Base-by-base conservation (phyloP, 1,140 invertebrate species). In the Campoletis sonorensis region DNA sequence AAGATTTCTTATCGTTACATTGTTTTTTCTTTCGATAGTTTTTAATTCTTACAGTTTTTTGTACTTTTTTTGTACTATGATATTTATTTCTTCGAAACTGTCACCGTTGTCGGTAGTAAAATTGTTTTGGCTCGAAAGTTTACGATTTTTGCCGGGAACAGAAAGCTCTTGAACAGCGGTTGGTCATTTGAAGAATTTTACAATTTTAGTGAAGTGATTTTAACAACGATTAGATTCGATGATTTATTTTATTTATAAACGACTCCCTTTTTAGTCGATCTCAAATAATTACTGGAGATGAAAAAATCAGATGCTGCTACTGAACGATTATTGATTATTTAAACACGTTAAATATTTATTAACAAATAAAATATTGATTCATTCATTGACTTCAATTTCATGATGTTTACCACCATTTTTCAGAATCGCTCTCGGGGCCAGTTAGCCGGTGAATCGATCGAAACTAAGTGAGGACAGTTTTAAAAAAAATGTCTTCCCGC, bases 401-500 rank as follows among this genome's bases (percentile, higher is more conserved):
- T 45, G 11, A 45, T 11, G 40, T 45, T 45, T 45, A 13, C 40
- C 13, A 8, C 10, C 13, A 26, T 70, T 70, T 70, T 70, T 10
- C 67, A 70, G 67, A 70, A 30, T 33, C 23, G 2, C 27, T 33
- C 16, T 15, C 15, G 30, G 27, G 16, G 15, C 15, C 30, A 78
- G 58, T 45, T 78, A 78, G 58, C 76, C 76, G 61, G 33, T 30
- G 30, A 64, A 21, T 33, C 40, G 21, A 21, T 40, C 51, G 45
- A 54, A 18, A n/a, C 51, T 54, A 16, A 11, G 40, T 45, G 40
- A 8, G 40, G 8, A 45, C 13, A 11, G 23, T 75, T 30, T 75
- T 49, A 27, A 54, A 81, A n/a, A 79, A 72, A 40, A 61, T 58
- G 80, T 67, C 76, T 8, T 11, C 61, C 13, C 30, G 13, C 0